Evolutionary conservation across 1,140 invertebrate genomes (phyloP), one percentile per base, ranked within the genome.

Genomic region (Aphis craccivora): DNA sequence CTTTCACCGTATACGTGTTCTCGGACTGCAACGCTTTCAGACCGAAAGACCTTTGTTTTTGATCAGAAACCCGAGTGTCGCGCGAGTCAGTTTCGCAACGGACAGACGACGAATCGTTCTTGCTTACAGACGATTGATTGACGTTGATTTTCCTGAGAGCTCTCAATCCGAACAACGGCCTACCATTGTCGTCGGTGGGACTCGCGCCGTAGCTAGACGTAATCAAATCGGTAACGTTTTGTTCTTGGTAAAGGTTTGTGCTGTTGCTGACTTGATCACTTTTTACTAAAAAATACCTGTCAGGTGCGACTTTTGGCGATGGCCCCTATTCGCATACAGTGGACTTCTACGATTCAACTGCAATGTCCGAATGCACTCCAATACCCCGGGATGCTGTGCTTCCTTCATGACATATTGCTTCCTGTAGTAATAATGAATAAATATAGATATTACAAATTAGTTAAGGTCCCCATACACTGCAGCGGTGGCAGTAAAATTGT

Each of bases 361-460:
- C 30, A 11, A 67, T n/a, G 30, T 60, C 55, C 55, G 25, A 60
- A n/a, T 9, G 7, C 55, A 30, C 55, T 60, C 2, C 60, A 20
- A 99, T 98, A 30, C 98, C 98, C 94, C 99, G 96, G 1, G 98
- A 98, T 20, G 99, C 98, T 96, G 99, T 99, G 93, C 98, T 98
- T 93, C 99, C 99, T 95, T 99, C 98, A 95, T 99, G 99, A 43
- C 98, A 98, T 37, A 98, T 96, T 45, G 98, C 98, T 95, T 99
- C 98, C 95, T 97, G 94, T 37, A 94, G 94, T 93, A 93, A 94
- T 40, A 90, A 93, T 48, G 9, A 35, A 89, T 40, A 89, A n/a
- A 76, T 9, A 48, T 45, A 93, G 43, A 53, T 88, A 53, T 55
- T 87, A 35, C 0, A 83, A 93, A 43, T 88, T 55, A 25, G 25